Evolutionary conservation across 2,113 vertebrate species (phyloP).

Genomic region (Parus major): DNA sequence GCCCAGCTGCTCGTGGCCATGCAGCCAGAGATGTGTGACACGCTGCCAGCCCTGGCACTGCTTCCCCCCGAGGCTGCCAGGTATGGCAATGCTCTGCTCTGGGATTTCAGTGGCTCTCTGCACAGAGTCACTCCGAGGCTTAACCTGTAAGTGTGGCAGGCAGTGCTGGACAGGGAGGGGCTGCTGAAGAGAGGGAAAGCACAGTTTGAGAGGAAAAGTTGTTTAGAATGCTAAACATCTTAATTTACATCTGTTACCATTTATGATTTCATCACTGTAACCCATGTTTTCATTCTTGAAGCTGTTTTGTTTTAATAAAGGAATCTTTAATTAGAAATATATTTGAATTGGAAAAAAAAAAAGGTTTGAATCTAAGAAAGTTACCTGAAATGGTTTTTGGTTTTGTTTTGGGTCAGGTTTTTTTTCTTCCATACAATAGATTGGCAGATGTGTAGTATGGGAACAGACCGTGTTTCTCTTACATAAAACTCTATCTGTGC

Average conservation of each 20-base stretch:
- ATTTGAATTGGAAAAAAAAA: neutral
- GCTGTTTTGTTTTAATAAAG: neutral
- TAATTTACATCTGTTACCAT: neutral
- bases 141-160: neutral
- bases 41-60: neutral
- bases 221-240: neutral
- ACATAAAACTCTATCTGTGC: neutral
- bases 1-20: neutral
- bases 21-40: neutral
- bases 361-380: slow-evolving; percentile 17
- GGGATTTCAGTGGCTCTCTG: neutral
- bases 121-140: neutral
- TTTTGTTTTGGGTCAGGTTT: neutral
- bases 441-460: neutral
- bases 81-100: neutral
- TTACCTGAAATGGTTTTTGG: neutral
- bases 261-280: neutral
- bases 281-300: neutral
- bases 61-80: neutral
- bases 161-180: neutral
- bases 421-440: neutral
- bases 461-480: neutral
- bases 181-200: neutral
- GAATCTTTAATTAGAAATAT: neutral
- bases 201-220: neutral